These are phyloP conservation scores for Drosophila mayaguana DNA, from an alignment of 2,888 invertebrate species.

Conservation along the genomic window DNA sequence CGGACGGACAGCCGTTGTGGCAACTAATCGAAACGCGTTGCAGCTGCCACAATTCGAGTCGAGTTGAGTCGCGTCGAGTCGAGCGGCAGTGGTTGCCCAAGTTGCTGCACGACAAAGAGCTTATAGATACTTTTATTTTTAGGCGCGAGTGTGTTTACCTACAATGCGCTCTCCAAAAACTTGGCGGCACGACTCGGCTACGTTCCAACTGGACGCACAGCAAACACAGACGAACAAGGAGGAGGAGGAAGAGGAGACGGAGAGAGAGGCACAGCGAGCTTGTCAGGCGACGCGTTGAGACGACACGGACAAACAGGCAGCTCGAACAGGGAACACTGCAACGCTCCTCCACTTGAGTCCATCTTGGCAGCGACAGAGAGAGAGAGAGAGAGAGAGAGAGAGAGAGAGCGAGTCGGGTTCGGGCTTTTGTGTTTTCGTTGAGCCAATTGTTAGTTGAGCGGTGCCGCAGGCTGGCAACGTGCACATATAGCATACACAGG, in stretches of 20 bases:
- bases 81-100: conserved; percentile 70
- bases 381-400: not conserved
- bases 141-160: conserved; percentile 80
- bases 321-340: conserved; percentile 39
- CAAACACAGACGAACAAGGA: conserved; percentile 22
- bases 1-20: conserved; percentile 66
- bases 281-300: conserved; percentile 71
- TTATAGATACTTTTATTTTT: conserved; percentile 72
- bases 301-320: conserved; percentile 74
- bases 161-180: conserved; percentile 69
- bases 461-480: conserved; percentile 33
- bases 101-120: conserved; percentile 68
- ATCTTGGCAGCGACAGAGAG: conserved; percentile 8
- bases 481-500: conserved; percentile 39
- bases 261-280: conserved; percentile 22
- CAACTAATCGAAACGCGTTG: conserved; percentile 80
- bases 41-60: conserved; percentile 65
- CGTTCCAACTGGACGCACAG: conserved; percentile 76
- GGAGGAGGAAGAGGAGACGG: not conserved
- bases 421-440: conserved; percentile 32
- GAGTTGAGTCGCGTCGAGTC: conserved; percentile 29
- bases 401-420: not conserved
- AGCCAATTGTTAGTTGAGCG: conserved; percentile 56
- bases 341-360: conserved; percentile 26
- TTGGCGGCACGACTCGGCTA: conserved; percentile 60